These are phyloP conservation scores for Cyprinus carpio DNA, from an alignment of 2,113 vertebrate species.

Conservation along the genomic window DNA sequence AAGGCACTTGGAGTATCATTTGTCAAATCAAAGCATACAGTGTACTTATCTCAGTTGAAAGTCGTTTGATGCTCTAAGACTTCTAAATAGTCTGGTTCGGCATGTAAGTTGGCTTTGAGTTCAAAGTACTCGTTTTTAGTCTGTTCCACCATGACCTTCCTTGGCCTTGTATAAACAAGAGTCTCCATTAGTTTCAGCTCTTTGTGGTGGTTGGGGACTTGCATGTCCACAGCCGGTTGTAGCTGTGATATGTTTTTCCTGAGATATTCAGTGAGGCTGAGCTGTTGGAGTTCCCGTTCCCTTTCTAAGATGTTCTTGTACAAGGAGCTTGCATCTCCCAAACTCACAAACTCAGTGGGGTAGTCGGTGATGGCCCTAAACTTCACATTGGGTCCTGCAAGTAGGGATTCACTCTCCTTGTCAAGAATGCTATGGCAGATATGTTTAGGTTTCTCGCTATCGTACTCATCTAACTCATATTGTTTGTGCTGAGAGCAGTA, in stretches of 20 bases:
- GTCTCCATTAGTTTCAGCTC: conserved; percentile 95
- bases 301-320: conserved; percentile 93
- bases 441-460: conserved; percentile 79
- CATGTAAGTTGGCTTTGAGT: conserved; percentile 94
- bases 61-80: conserved; percentile 92
- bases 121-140: conserved; percentile 99
- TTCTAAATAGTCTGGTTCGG: conserved; percentile 96
- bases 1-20: conserved; percentile 73
- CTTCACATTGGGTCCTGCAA: conserved; percentile 73
- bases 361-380: conserved; percentile 79
- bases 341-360: conserved; percentile 84
- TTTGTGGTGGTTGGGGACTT: conserved; percentile 85
- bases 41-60: conserved; percentile 74
- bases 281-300: conserved; percentile 92
- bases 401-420: conserved; percentile 83
- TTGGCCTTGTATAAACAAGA: conserved; percentile 90
- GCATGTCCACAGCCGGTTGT: conserved; percentile 84
- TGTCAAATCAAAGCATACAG: conserved; percentile 41
- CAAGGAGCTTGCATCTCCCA: conserved; percentile 87
- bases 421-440: conserved; percentile 84
- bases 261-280: conserved; percentile 93
- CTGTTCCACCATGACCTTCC: conserved; percentile 93
- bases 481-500: conserved; percentile 88
- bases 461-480: conserved; percentile 78
- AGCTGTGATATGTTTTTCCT: conserved; percentile 93